These are phyloP conservation scores for Crypturellus undulatus DNA, from an alignment of 2,113 vertebrate genomes.

Conservation along the genomic window DNA sequence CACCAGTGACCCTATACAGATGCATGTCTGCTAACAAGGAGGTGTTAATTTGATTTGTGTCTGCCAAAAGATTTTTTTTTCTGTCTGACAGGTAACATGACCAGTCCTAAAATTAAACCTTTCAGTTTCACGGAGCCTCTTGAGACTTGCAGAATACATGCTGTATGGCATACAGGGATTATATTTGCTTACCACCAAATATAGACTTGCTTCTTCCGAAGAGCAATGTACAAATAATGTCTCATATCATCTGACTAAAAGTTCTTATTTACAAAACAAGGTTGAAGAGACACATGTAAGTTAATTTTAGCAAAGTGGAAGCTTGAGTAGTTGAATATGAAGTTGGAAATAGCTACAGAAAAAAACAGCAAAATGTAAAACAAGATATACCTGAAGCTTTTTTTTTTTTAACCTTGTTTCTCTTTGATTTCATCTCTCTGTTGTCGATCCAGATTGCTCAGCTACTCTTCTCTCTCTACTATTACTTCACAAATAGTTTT, in stretches of 20 bases:
- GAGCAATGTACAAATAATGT: background rate
- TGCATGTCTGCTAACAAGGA: background rate
- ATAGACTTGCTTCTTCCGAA: background rate
- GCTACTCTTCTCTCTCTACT: background rate
- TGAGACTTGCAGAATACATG: background rate
- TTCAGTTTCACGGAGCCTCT: background rate
- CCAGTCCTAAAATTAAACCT: background rate
- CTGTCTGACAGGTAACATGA: background rate
- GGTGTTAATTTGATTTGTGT: background rate
- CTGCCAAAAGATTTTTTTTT: background rate
- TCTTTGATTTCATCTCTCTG: background rate
- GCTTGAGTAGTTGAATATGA: background rate
- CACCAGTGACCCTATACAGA: background rate
- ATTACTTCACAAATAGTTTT: background rate
- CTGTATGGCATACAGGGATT: background rate
- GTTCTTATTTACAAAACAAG: background rate
- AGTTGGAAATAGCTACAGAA: background rate
- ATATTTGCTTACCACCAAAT: background rate
- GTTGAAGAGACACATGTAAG: background rate
- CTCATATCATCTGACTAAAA: background rate
- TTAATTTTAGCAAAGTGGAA: constrained; percentile 9
- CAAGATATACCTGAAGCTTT: background rate
- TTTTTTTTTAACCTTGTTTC: background rate
- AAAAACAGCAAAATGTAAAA: background rate
- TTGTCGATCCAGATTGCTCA: background rate